Base-by-base conservation (phyloP, 1,140 invertebrate species). In the Wasmannia auropunctata region DNA sequence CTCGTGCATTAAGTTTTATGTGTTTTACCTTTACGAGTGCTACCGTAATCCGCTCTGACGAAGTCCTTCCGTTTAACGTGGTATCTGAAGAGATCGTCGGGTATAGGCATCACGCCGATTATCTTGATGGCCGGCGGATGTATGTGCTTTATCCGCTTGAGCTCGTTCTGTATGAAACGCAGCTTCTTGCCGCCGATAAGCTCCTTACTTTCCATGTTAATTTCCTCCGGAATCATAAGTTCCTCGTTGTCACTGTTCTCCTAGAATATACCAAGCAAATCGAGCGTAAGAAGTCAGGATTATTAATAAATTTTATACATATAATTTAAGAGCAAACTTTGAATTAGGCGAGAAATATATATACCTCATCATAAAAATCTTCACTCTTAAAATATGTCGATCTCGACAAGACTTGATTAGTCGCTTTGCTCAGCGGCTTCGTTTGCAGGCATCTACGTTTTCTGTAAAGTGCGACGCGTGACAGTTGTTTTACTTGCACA, bases 91-190 rank as follows among this genome's bases (percentile, higher is more conserved):
- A 85, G 76, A 60, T 92, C 87, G 11, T 80, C 46, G 10, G n/a
- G 63, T n/a, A 89, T 81, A 56, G 87, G 86, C 67, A 90, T 91
- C 8, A 91, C 65, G 2, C 89, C 90, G 31, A 93, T 83, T 40
- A 92, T 34, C 34, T 92, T 87, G 37, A 93, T 92, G 14, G 84
- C 90, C 25, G 56, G 58, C 10, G 65, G 16, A 54, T 72, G 28
- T 6, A 60, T 25, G 11, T 69, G 37, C 7, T 25, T 37, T 19
- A 92, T 46, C 19, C 10, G 8, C 11, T 4, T 69, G 0, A 87
- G 8, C 76, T 93, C 91, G 1, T 85, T 54, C 31, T 10, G 7
- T 2, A 74, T 75, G 37, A 93, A 91, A 54, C 34, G 51, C 58
- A 93, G 79, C 1, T 86, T 76, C 25, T n/a, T 60, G 0, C 8